These are phyloP conservation scores for Raja brachyura DNA, from an alignment of 2,113 vertebrate genomes.

Conservation along the genomic window DNA sequence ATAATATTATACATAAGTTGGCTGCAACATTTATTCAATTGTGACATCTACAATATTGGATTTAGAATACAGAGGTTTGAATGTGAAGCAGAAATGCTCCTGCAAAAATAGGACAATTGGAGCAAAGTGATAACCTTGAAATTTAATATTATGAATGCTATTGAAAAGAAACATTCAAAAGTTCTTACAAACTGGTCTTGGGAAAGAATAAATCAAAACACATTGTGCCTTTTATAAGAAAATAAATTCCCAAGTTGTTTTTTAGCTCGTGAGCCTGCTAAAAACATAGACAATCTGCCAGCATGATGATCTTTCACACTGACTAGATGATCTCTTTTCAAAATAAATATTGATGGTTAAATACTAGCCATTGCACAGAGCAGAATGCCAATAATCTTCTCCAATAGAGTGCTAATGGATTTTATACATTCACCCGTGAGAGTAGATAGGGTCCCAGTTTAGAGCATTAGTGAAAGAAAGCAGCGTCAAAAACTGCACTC, in stretches of 20 bases:
- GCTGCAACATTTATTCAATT: not conserved
- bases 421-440: not conserved
- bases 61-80: not conserved
- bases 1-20: not conserved
- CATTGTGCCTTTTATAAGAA: not conserved
- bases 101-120: not conserved
- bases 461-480: no score
- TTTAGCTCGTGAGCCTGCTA: not conserved
- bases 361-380: no score
- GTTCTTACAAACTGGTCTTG: not conserved
- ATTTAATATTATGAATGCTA: not conserved
- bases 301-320: not conserved
- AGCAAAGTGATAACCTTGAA: not conserved
- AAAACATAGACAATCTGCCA: not conserved
- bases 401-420: not conserved
- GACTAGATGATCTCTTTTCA: not conserved
- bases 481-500: not conserved
- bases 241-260: not conserved
- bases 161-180: not conserved
- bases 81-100: not conserved
- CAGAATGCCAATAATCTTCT: not conserved
- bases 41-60: not conserved
- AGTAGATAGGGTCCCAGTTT: not conserved
- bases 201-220: not conserved
- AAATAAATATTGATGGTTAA: not conserved